A percentile compares a stretch with the other conserved stretches of the same genome.
Evolutionary conservation across 2,113 vertebrate genomes (phyloP).

Genomic region (Macaca nemestrina): DNA sequence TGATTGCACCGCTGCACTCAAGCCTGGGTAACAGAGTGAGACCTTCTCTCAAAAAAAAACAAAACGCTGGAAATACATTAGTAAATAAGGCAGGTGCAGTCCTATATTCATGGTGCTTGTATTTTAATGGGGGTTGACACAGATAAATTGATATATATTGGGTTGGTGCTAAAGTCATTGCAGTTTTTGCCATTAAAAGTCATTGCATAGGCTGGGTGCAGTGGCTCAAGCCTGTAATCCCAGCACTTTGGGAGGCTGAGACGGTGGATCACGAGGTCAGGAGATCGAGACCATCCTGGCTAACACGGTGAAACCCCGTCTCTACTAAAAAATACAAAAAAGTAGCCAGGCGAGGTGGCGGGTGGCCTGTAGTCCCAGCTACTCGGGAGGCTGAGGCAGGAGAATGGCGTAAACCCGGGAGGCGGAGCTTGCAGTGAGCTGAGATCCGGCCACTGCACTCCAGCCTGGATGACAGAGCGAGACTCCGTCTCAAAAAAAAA

Average conservation of each 20-base stretch:
- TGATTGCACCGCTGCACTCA: too few relatives aligned
- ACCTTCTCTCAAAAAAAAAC: too few relatives aligned
- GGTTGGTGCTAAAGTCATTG: too few relatives aligned
- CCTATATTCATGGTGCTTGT: neutral
- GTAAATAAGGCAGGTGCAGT: neutral
- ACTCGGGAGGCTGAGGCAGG: neutral
- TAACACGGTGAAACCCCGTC: neutral
- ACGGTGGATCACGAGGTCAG: neutral
- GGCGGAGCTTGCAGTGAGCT: neutral
- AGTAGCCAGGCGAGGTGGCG: too few relatives aligned
- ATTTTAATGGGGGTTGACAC: neutral
- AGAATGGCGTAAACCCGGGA: neutral
- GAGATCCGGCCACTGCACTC: neutral
- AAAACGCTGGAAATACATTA: neutral
- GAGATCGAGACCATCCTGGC: neutral
- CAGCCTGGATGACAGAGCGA: neutral
- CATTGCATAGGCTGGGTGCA: too few relatives aligned
- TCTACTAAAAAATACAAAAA: neutral
- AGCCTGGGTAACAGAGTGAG: too few relatives aligned
- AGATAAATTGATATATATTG: neutral
- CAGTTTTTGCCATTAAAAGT: too few relatives aligned
- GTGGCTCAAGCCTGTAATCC: neutral
- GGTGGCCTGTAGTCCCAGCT: neutral
- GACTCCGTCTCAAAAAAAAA: neutral
- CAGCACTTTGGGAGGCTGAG: neutral